phyloP scores from a whole-genome alignment of 92 coral and sea anemone species.

The Umimayanthus chanpuru region DNA sequence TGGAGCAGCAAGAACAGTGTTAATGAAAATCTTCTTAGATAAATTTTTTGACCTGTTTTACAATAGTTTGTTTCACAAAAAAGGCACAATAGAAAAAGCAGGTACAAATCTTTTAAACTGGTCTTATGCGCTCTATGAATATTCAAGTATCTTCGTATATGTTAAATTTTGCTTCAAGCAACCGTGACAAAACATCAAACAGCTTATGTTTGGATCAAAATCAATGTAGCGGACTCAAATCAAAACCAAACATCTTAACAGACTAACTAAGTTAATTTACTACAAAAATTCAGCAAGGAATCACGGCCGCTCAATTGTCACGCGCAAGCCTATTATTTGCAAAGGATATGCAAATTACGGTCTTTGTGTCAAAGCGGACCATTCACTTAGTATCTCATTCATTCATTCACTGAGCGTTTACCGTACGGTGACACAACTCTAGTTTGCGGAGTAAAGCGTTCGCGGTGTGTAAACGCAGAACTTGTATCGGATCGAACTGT shows the following conservation, averaged over 20 bases:
- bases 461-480: background rate
- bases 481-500: background rate
- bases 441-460: slow-evolving; percentile 10
- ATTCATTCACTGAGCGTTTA: slow-evolving; percentile 37
- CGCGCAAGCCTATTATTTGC: slow-evolving; percentile 33
- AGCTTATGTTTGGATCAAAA: background rate
- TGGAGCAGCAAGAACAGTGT: background rate
- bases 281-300: background rate
- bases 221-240: slow-evolving; percentile 5
- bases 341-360: slow-evolving; percentile 42
- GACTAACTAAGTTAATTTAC: background rate
- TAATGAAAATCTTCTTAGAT: background rate
- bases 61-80: slow-evolving; percentile 32
- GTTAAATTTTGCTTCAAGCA: slow-evolving; percentile 31
- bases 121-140: slow-evolving; percentile 34
- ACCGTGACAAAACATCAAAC: slow-evolving; percentile 35
- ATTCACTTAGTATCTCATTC: slow-evolving; percentile 37
- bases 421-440: slow-evolving; percentile 24
- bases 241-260: background rate
- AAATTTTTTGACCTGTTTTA: background rate
- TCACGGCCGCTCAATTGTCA: slow-evolving; percentile 25
- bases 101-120: slow-evolving; percentile 18
- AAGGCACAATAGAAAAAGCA: slow-evolving; percentile 23
- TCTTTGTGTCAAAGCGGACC: slow-evolving; percentile 38
- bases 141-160: slow-evolving; percentile 21